These are phyloP conservation scores for Numenius phaeopus DNA, from an alignment of 2,797 vertebrate genomes.

Conservation along the genomic window DNA sequence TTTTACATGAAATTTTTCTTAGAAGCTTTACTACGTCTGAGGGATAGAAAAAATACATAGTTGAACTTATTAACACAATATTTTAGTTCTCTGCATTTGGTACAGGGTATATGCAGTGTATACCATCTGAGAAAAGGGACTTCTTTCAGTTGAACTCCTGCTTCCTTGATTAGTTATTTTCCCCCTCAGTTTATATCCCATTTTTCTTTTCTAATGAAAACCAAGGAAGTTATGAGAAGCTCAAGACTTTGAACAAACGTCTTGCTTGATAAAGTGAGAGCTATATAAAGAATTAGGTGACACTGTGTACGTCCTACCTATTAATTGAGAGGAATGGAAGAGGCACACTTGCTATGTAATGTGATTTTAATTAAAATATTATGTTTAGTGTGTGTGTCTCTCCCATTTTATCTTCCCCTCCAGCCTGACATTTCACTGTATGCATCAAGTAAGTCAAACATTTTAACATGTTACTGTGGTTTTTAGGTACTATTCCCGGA, in stretches of 20 bases:
- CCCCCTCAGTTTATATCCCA: neutral
- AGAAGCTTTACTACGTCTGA: neutral
- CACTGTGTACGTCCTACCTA: neutral
- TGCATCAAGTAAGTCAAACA: neutral
- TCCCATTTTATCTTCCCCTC: neutral
- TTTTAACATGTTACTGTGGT: neutral
- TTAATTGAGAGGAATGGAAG: neutral
- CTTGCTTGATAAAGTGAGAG: neutral
- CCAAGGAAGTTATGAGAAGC: neutral
- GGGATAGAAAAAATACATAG: neutral
- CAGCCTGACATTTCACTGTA: neutral
- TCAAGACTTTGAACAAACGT: neutral
- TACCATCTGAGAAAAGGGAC: neutral
- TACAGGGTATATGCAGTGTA: neutral
- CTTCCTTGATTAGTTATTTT: neutral
- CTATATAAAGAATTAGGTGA: neutral
- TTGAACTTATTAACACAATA: neutral
- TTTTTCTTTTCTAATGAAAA: neutral
- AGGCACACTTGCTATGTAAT: neutral
- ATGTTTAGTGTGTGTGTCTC: neutral
- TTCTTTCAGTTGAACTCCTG: neutral
- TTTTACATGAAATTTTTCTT: neutral
- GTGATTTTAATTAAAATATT: neutral
- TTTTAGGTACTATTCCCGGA: constrained; percentile 83
- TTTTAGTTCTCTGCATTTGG: neutral